These are phyloP conservation scores for Nymphalis polychloros DNA, from an alignment of 2,888 invertebrate species.

Conservation along the genomic window DNA sequence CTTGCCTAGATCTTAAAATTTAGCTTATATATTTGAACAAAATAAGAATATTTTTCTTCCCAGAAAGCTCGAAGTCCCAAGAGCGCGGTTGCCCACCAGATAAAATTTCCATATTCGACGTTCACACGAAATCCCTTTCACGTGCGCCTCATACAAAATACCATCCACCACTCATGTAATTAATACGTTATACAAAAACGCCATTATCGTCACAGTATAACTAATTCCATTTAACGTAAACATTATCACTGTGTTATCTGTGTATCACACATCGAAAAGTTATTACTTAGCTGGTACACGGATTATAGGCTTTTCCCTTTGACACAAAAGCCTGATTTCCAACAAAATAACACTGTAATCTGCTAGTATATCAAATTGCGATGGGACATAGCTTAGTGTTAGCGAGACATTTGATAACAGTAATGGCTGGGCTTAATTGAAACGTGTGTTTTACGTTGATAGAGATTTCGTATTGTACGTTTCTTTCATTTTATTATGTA, in stretches of 20 bases:
- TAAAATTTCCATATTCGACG: too few species aligned
- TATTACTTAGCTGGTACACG: constrained; percentile 32
- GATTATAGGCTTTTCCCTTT: constrained; percentile 39
- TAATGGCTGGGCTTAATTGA: constrained; percentile 35
- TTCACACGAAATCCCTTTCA: too few species aligned
- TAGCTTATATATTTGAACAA: too few species aligned
- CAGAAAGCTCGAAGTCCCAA: too few species aligned
- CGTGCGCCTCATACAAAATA: too few species aligned
- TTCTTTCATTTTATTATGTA: neutral
- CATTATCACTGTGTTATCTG: constrained; percentile 31
- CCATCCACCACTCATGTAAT: neutral
- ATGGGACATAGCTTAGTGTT: constrained; percentile 31
- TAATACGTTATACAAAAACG: constrained; percentile 5
- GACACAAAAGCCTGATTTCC: constrained; percentile 30
- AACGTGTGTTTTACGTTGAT: constrained; percentile 28
- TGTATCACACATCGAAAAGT: constrained; percentile 25
- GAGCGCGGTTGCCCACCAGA: too few species aligned
- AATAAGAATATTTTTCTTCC: too few species aligned
- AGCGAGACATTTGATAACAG: constrained; percentile 38
- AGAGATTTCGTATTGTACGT: constrained; percentile 3
- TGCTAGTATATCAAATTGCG: constrained; percentile 37
- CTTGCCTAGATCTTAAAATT: too few species aligned
- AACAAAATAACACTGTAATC: constrained; percentile 38
- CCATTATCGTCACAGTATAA: neutral
- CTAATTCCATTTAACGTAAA: constrained; percentile 23